These are phyloP conservation scores for Chelon labrosus DNA, from an alignment of 2,797 vertebrate genomes.

Conservation along the genomic window DNA sequence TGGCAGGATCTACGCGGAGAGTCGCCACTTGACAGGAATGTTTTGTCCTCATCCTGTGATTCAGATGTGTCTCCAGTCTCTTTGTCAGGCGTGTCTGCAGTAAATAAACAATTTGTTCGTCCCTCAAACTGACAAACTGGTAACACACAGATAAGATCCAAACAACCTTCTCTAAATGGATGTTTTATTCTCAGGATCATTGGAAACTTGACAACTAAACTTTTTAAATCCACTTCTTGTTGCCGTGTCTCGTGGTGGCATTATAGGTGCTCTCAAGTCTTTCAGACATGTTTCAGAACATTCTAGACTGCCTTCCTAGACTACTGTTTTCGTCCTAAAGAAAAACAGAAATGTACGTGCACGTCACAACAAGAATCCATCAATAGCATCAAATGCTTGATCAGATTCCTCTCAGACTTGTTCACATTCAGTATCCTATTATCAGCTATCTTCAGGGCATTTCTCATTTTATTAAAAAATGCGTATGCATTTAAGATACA, in stretches of 20 bases:
- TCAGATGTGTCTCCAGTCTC: constrained; percentile 3
- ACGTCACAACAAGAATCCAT: no score
- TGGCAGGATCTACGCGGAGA: constrained; percentile 24
- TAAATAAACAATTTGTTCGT: constrained; percentile 31
- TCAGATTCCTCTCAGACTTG: neutral
- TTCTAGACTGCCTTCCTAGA: constrained; percentile 4
- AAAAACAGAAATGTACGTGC: no score
- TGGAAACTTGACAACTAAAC: neutral
- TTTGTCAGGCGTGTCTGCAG: constrained; percentile 24
- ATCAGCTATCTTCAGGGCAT: neutral
- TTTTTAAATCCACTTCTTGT: neutral
- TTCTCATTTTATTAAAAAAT: no score
- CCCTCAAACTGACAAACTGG: neutral
- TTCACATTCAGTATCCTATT: neutral
- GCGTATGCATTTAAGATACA: neutral
- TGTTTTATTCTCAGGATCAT: constrained; percentile 4
- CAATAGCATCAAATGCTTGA: no score
- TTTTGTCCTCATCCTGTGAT: constrained; percentile 23
- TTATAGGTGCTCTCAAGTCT: neutral
- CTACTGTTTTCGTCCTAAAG: constrained; percentile 14
- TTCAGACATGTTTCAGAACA: neutral
- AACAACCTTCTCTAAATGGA: neutral
- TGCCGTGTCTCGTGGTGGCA: neutral
- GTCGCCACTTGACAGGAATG: constrained; percentile 11
- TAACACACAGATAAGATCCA: neutral